Base-by-base conservation (phyloP, 1,140 invertebrate genomes). In the Drosophila pseudoobscura region DNA sequence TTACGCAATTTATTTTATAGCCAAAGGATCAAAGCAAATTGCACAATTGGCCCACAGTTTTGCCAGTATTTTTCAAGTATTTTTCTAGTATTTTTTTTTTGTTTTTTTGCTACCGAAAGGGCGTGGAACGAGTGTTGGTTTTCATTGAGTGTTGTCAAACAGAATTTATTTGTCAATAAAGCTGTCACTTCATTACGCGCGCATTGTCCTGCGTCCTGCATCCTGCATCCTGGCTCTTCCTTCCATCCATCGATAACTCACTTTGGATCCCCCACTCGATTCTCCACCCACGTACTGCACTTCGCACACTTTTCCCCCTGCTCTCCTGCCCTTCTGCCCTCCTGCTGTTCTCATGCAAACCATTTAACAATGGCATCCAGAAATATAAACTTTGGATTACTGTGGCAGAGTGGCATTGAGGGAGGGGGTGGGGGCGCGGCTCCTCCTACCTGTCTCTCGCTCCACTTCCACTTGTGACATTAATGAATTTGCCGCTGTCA, bases 91-190 rank as follows among this genome's bases (percentile, higher is more conserved):
- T 66, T 56, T 63, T 68, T 80, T 45, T 29, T 45, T 15, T 15
- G 15, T 60, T 29, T 45, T 60, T 63, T 59, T 59, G 29, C 3
- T 9, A 0, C 8, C 8, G 2, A 31, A 9, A 9, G 31, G 31
- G 24, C 3, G 24, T 4, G 4, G 3, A 31, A 7, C 29, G 3
- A 53, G 53, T 74, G 50, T 65, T 46, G 61, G 49, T 64, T 59
- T 61, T 59, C 74, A 74, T 45, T 88, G 79, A 75, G 78, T 88
- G 75, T 78, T 87, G 78, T 73, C 76, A 89, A 79, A 88, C 83
- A 73, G 71, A 88, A 88, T 88, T 88, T 88, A 89, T 88, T 88
- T 88, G 83, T 88, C 84, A 88, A 88, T 88, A 88, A 88, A 88
- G 75, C 83, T 79, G 83, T 88, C 83, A 88, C 84, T 88, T 88